Evolutionary conservation across 2,888 invertebrate genomes (phyloP).

Genomic region (Scaptomyza tumidula): DNA sequence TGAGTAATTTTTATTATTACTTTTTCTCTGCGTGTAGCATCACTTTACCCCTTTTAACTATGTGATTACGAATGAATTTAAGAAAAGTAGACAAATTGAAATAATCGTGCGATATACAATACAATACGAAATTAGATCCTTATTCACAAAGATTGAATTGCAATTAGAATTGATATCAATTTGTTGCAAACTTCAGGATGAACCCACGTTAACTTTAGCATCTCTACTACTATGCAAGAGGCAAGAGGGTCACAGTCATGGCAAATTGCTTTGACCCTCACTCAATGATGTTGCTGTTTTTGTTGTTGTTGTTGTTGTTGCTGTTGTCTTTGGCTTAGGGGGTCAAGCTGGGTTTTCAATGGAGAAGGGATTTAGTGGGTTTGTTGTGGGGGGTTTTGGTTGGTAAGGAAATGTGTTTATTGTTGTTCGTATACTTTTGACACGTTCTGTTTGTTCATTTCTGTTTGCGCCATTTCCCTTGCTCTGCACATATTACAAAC

Average conservation of each 20-base stretch:
- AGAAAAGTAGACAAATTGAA: too few species aligned
- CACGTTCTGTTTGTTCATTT: conserved; percentile 63
- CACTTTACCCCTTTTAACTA: too few species aligned
- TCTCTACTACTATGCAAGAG: conserved; percentile 4
- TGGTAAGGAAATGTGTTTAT: conserved; percentile 43
- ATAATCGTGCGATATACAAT: too few species aligned
- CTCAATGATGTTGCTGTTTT: conserved; percentile 14
- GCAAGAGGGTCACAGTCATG: conserved; percentile 6
- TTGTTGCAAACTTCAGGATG: conserved; percentile 1
- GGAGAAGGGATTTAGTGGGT: neutral
- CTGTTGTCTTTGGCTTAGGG: conserved; percentile 3
- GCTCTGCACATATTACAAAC: neutral
- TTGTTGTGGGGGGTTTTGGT: neutral
- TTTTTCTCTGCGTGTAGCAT: too few species aligned
- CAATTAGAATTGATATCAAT: conserved; percentile 6
- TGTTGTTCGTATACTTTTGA: conserved; percentile 62
- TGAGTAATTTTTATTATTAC: too few species aligned
- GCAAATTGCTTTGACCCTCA: conserved; percentile 36
- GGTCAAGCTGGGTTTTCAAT: too few species aligned
- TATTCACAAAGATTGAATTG: neutral
- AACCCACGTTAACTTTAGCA: conserved; percentile 7
- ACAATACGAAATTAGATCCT: too few species aligned
- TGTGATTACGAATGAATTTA: too few species aligned
- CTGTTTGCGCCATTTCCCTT: conserved; percentile 47
- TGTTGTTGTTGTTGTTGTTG: conserved; percentile 11